phyloP scores from a whole-genome alignment of 2,888 invertebrate species.

The Oscheius myriophilus region DNA sequence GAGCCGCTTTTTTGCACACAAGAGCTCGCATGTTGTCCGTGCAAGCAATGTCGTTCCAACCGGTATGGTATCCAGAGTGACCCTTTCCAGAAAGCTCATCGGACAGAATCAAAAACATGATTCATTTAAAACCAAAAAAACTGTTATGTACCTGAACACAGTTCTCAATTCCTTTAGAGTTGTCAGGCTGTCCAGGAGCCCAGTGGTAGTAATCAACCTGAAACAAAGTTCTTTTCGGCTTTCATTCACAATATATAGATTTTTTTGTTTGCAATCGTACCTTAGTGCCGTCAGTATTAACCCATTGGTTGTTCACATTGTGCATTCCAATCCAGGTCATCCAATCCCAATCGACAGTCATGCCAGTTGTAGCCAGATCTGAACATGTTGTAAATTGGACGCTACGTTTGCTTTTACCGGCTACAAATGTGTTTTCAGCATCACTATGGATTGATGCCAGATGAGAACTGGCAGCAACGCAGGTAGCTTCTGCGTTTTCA shows the following conservation, averaged over 20 bases:
- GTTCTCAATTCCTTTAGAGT: conserved; percentile 21
- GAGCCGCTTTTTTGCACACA: conserved; percentile 23
- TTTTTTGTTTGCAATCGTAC: background rate
- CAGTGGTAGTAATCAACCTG: conserved; percentile 26
- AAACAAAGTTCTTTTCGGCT: too few species aligned
- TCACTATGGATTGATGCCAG: conserved; percentile 28
- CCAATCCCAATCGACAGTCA: conserved; percentile 21
- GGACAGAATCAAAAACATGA: conserved; percentile 9
- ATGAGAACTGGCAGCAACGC: conserved; percentile 19
- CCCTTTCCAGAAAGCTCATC: conserved; percentile 20
- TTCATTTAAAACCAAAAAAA: background rate
- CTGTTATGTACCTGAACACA: conserved; percentile 19
- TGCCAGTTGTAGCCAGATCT: conserved; percentile 27
- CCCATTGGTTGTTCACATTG: conserved; percentile 25
- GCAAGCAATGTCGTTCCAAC: conserved; percentile 23
- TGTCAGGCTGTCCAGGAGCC: conserved; percentile 23
- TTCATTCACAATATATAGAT: too few species aligned
- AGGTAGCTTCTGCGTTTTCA: conserved; percentile 24
- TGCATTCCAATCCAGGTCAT: conserved; percentile 32
- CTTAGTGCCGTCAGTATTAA: conserved; percentile 14
- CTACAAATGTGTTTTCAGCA: conserved; percentile 22
- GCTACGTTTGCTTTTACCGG: background rate
- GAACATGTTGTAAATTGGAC: background rate
- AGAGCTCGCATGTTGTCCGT: conserved; percentile 22
- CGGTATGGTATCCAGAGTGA: conserved; percentile 20